Evolutionary conservation across 1,140 invertebrate species (phyloP), one percentile per base, ranked within the genome.

Genomic region (Chironomus tepperi): DNA sequence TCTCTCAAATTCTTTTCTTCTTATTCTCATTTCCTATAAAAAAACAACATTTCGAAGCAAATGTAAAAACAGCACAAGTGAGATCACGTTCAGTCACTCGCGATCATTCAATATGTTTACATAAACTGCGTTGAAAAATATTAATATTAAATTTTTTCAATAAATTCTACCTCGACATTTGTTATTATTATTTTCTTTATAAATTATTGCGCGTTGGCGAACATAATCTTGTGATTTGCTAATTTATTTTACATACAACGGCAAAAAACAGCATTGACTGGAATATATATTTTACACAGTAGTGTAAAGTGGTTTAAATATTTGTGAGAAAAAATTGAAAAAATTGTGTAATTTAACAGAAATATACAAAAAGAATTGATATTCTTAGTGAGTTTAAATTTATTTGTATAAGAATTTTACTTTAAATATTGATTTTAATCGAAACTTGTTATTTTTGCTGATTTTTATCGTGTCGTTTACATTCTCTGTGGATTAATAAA

Each of bases 71-170:
- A 15, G 5, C 12, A 57, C 47, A 57, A n/a, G n/a, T n/a, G 43
- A n/a, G 47, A 57, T 57, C 65, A 70, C n/a, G 9, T n/a, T 70
- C 18, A 70, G 65, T 70, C 18, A 16, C 18, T 70, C 65, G 65
- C 65, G 65, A 70, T 70, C 65, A 21, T 70, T 70, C 18, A 70
- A 34, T 15, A 57, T 57, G 47, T n/a, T n/a, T 57, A 57, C 47
- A 57, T 57, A n/a, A n/a, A 57, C 5, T 57, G 24, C 24, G 24
- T 34, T 34, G 1, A 34, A 34, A 34, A 34, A 34, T 2, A 5
- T 34, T 34, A 34, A 2, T 34, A 2, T 34, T 34, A 43, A 43
- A 43, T 7, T 47, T 15, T n/a, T 57, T n/a, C 12, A 12, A 57
- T n/a, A 15, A 57, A 57, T 57, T 57, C 47, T 57, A 57, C 47